Evolutionary conservation across 2,113 vertebrate genomes (phyloP).

Genomic region (Chamaetylas fuelleborni): DNA sequence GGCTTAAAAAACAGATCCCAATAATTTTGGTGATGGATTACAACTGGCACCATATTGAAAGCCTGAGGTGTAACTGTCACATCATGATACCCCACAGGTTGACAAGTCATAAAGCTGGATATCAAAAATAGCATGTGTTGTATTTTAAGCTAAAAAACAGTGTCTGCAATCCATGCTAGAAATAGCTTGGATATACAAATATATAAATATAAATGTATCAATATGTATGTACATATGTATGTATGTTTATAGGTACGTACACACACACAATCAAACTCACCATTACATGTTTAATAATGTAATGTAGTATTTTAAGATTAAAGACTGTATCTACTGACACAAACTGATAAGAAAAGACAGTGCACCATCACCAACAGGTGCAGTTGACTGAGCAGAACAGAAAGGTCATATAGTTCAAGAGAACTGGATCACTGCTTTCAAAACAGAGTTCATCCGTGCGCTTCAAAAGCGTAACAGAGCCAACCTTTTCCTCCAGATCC

Average conservation of each 20-base stretch:
- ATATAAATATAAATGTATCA: neutral
- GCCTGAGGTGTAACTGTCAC: neutral
- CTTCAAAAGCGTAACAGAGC: constrained; percentile 26
- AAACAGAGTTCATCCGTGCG: neutral
- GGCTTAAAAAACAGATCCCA: neutral
- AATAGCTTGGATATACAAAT: neutral
- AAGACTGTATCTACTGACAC: neutral
- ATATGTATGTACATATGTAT: neutral
- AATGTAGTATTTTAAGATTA: neutral
- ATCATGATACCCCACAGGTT: neutral
- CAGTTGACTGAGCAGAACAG: neutral
- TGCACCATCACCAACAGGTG: neutral
- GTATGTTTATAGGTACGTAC: neutral
- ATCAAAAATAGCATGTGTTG: neutral
- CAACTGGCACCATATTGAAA: neutral
- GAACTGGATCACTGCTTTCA: neutral
- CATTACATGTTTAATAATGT: neutral
- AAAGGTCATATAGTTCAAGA: neutral
- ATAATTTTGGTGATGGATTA: neutral
- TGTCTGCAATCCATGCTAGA: neutral
- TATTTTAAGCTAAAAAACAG: neutral
- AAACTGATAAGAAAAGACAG: neutral
- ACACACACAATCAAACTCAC: neutral
- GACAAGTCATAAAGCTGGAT: neutral
- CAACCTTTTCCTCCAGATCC: constrained; percentile 97